Evolutionary conservation across 2,113 vertebrate genomes (phyloP).

Genomic region (Mugil cephalus): DNA sequence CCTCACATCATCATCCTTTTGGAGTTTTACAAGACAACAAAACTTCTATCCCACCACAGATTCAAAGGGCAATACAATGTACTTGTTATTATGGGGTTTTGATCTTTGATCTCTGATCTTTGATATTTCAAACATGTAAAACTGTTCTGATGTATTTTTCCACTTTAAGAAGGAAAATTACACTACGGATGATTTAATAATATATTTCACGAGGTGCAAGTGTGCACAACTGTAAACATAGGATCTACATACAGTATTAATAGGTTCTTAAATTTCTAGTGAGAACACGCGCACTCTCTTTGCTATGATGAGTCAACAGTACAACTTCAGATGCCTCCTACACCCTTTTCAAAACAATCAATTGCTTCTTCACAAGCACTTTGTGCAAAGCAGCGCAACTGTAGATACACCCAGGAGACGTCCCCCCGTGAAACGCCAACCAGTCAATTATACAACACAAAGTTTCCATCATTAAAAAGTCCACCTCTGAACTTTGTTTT

Average conservation of each 20-base stretch:
- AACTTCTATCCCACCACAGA: neutral
- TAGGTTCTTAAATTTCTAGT: slow-evolving; percentile 23
- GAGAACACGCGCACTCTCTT: neutral
- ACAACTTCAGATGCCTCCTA: slow-evolving; percentile 43
- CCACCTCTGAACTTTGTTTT: slow-evolving; percentile 55
- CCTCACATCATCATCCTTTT: neutral
- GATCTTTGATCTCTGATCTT: neutral
- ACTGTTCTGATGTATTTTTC: slow-evolving; percentile 3
- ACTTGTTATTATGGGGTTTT: neutral
- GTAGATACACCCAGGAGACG: slow-evolving; percentile 36
- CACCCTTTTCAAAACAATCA: slow-evolving; percentile 61
- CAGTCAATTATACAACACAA: slow-evolving; percentile 56
- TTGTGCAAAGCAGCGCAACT: slow-evolving; percentile 37
- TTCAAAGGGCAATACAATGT: neutral
- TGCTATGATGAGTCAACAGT: slow-evolving; percentile 28
- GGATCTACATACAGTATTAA: slow-evolving; percentile 17
- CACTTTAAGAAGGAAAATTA: slow-evolving; percentile 19
- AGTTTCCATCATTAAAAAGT: slow-evolving; percentile 61
- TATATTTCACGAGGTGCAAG: slow-evolving; percentile 14
- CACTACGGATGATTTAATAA: slow-evolving; percentile 40
- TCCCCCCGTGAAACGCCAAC: slow-evolving; percentile 46
- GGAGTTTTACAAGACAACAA: neutral
- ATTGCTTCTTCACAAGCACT: slow-evolving; percentile 53
- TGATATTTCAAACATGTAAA: neutral
- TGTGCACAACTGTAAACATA: slow-evolving; percentile 6